These are phyloP conservation scores for Phylloscopus trochiloides DNA, from an alignment of 2,113 vertebrate species.

Conservation along the genomic window DNA sequence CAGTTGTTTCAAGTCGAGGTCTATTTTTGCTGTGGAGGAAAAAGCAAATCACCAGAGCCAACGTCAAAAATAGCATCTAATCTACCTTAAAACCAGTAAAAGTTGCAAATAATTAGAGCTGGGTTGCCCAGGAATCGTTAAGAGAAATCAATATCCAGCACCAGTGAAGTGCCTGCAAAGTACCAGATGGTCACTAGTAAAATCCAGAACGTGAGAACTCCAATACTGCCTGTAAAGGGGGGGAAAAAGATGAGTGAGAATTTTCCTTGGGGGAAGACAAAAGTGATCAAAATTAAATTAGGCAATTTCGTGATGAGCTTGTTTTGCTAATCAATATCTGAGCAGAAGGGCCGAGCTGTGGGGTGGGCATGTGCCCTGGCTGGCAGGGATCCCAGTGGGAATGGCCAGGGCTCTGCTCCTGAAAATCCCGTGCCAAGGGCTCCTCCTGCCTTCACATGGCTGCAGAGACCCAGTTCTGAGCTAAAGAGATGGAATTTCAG, in stretches of 20 bases:
- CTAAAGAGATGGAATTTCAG: background rate
- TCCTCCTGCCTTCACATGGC: background rate
- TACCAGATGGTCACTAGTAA: constrained; percentile 13
- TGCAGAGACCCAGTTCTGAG: background rate
- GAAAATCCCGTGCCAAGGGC: background rate
- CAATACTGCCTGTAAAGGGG: background rate
- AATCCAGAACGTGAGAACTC: background rate
- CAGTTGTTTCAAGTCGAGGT: background rate
- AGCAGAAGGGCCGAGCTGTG: background rate
- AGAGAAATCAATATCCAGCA: background rate
- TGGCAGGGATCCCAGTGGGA: background rate
- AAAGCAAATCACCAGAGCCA: background rate
- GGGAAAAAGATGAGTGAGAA: background rate
- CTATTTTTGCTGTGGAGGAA: background rate
- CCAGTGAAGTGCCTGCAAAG: background rate
- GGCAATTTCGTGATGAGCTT: background rate
- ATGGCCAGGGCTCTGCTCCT: background rate
- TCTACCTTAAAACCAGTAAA: background rate
- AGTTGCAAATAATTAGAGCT: background rate
- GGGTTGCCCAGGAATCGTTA: background rate
- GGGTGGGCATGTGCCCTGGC: background rate
- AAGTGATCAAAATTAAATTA: background rate
- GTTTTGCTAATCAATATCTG: background rate
- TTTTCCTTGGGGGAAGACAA: constrained; percentile 1
- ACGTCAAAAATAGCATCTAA: background rate